Base-by-base conservation (phyloP, 2,113 vertebrate species). In the Nesoenas mayeri region DNA sequence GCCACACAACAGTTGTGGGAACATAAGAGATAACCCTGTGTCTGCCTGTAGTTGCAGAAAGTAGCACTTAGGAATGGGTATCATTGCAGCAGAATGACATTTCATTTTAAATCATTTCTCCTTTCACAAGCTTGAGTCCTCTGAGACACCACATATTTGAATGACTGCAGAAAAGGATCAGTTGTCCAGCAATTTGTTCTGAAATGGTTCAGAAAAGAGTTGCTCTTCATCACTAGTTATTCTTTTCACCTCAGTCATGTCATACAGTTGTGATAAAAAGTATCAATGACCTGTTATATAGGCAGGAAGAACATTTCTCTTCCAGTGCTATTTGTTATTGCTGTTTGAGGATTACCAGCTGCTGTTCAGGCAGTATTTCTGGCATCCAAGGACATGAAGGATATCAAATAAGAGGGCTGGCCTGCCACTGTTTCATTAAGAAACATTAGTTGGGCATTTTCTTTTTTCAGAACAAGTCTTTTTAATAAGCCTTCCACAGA, bases 91-190 rank as follows among this genome's bases (percentile, higher is more conserved):
- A 29, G 9, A 3, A 28, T 21, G 70, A 40, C 17, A 44, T 60
- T 56, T 10, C 0, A 0, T 24, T 19, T 26, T 40, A 17, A n/a
- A 22, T 0, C 0, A 67, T 31, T 78, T 70, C 29, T 60, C 8
- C 28, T 79, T 64, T 83, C 32, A 61, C 25, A 44, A 53, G 7
- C 36, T 48, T 74, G 12, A 56, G 11, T 44, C 19, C 6, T 54
- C 38, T 32, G 20, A 42, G 34, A 75, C 5, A 36, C 28, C 13
- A 22, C 3, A 20, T 56, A 20, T 93, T 60, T 36, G 4, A 69
- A 57, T 54, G 12, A 40, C 10, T 72, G 13, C 29, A 53, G 47
- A 64, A 72, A 57, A 82, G 28, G 9, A 65, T 6, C 9, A 31
- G 10, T 28, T 61, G 21, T 53, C 16, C 40, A 47, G 21, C 14